phyloP scores from a whole-genome alignment of 1,140 invertebrate species.

The Diorhabda elongata region DNA sequence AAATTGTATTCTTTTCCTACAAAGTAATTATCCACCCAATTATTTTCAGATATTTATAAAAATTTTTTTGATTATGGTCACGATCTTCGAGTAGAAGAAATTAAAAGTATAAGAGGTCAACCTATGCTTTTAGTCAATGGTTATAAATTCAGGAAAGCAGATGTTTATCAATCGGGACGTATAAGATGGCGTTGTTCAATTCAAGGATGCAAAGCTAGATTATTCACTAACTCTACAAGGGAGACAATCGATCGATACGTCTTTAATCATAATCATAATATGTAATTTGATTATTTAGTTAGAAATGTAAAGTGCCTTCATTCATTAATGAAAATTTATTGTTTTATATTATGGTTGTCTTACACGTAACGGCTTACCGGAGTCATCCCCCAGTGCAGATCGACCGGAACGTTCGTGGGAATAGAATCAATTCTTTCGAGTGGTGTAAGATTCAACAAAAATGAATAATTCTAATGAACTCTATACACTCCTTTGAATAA shows the following conservation, averaged over 20 bases:
- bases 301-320: too few relatives aligned
- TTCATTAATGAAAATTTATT: too few relatives aligned
- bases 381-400: too few relatives aligned
- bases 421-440: too few relatives aligned
- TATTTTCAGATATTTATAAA: neutral
- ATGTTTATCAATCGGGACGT: neutral
- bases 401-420: too few relatives aligned
- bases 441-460: too few relatives aligned
- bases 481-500: too few relatives aligned
- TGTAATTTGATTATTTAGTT: too few relatives aligned
- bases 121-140: neutral
- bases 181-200: neutral
- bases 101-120: neutral
- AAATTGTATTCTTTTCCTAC: too few relatives aligned
- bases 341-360: too few relatives aligned
- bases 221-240: neutral
- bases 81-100: neutral
- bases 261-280: neutral
- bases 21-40: neutral
- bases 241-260: neutral
- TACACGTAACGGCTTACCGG: too few relatives aligned
- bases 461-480: too few relatives aligned
- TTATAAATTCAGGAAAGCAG: neutral
- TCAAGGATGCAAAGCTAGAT: neutral
- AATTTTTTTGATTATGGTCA: neutral